A percentile compares a stretch with the other conserved stretches of the same genome.
phyloP scores from a whole-genome alignment of 2,888 invertebrate species.

The Sialis fuliginosa region DNA sequence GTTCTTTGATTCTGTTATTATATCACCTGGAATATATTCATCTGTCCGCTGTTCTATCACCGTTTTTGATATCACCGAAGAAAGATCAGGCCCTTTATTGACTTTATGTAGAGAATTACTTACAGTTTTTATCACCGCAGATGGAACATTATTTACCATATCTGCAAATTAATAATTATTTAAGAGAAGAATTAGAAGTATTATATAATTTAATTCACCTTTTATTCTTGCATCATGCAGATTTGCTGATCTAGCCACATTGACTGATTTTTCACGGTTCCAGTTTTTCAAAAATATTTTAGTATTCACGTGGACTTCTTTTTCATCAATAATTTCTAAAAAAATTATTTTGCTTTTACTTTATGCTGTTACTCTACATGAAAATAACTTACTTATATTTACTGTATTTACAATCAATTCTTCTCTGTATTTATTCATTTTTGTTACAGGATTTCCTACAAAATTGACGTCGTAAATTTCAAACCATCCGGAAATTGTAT shows the following conservation, averaged over 20 bases:
- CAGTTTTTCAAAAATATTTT: constrained; percentile 43
- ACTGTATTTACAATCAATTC: constrained; percentile 42
- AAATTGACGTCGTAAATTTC: constrained; percentile 37
- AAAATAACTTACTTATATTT: constrained; percentile 31
- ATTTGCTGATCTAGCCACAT: too few species aligned
- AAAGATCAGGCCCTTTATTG: too few species aligned
- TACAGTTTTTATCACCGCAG: too few species aligned
- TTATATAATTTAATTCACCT: not conserved
- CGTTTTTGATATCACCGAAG: too few species aligned
- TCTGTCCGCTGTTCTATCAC: too few species aligned
- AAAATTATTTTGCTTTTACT: constrained; percentile 7
- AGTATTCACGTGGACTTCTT: constrained; percentile 35
- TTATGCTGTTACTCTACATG: not conserved
- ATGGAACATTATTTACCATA: too few species aligned
- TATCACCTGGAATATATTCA: too few species aligned
- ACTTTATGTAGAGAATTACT: too few species aligned
- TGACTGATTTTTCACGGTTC: not conserved
- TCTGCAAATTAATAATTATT: too few species aligned
- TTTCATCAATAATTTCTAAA: constrained; percentile 40
- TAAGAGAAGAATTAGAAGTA: not conserved
- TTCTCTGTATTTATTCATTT: constrained; percentile 45
- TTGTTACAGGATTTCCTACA: constrained; percentile 43
- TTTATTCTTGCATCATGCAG: not conserved
- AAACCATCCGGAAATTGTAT: constrained; percentile 33
- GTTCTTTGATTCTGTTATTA: too few species aligned